Percentiles rank a stretch among this genome's conserved stretches.
Evolutionary conservation across 2,888 invertebrate species (phyloP).

Genomic region (Frankliniella intonsa): DNA sequence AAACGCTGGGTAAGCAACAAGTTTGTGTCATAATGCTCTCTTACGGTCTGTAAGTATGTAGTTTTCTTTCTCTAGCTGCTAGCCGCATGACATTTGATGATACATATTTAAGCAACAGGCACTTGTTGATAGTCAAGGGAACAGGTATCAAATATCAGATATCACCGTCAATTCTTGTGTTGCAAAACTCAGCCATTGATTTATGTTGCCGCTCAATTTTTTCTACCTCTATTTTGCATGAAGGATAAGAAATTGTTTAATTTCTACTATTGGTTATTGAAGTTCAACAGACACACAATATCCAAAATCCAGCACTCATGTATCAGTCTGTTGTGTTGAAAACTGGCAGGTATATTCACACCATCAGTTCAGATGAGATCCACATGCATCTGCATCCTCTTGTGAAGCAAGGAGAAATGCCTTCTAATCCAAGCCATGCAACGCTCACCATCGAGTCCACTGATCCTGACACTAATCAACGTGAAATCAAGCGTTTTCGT

Average conservation of each 20-base stretch:
- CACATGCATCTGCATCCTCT: slow-evolving; percentile 63
- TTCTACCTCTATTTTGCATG: not conserved
- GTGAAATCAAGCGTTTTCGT: slow-evolving; percentile 64
- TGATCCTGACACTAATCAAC: slow-evolving; percentile 55
- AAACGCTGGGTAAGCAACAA: not conserved
- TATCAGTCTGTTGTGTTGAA: not conserved
- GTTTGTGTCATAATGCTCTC: not conserved
- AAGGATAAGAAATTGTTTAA: too few species aligned
- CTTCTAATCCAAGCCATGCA: slow-evolving; percentile 63
- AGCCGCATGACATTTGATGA: not conserved
- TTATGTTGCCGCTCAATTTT: not conserved
- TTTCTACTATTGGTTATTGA: too few species aligned
- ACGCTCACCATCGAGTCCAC: slow-evolving; percentile 63
- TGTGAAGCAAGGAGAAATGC: slow-evolving; percentile 58
- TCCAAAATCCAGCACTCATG: not conserved
- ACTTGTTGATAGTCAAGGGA: not conserved
- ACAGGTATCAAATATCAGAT: not conserved
- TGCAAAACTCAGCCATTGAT: not conserved
- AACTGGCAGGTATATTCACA: slow-evolving; percentile 58
- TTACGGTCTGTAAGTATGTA: not conserved
- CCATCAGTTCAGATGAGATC: slow-evolving; percentile 64
- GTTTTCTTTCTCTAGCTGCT: not conserved
- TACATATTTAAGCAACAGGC: not conserved
- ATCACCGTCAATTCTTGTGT: not conserved
- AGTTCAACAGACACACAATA: not conserved